Evolutionary conservation across 2,888 invertebrate genomes (phyloP).

Genomic region (Eupeodes latifasciatus): DNA sequence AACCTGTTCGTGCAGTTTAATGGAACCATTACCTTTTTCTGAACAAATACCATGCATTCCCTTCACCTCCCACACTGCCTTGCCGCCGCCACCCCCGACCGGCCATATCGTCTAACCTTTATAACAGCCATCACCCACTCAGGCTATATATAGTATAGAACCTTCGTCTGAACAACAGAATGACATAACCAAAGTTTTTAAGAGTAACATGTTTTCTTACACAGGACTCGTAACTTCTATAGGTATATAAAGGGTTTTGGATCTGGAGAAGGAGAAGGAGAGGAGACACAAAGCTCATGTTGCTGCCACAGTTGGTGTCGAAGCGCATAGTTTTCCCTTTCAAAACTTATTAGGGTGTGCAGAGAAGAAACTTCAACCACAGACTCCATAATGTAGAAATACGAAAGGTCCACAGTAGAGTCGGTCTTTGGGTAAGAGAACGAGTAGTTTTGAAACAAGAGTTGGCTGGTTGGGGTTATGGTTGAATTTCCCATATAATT

Average conservation of each 20-base stretch:
- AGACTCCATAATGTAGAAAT: background rate
- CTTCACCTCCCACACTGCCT: background rate
- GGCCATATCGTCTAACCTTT: too few relatives aligned
- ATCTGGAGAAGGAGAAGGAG: conserved; percentile 4
- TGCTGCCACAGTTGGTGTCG: conserved; percentile 74
- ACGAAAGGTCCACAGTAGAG: background rate
- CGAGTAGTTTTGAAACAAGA: conserved; percentile 27
- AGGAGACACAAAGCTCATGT: conserved; percentile 62
- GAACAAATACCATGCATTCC: conserved; percentile 10
- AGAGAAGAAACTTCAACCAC: conserved; percentile 22
- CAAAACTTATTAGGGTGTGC: conserved; percentile 67
- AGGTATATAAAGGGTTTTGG: background rate
- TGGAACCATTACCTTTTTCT: conserved; percentile 1
- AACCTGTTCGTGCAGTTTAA: conserved; percentile 2
- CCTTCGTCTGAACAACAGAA: conserved; percentile 15
- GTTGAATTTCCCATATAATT: conserved; percentile 6
- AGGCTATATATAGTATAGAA: background rate
- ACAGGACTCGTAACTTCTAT: background rate
- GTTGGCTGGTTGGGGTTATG: background rate
- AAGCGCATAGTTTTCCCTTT: conserved; percentile 71
- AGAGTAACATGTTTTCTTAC: conserved; percentile 29
- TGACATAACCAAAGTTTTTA: conserved; percentile 32
- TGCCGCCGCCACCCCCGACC: background rate
- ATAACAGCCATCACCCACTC: background rate
- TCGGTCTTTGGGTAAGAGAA: background rate